Percentiles rank a stretch among this genome's conserved stretches.
Evolutionary conservation across 2,113 vertebrate species (phyloP).

Genomic region (Odocoileus virginianus): DNA sequence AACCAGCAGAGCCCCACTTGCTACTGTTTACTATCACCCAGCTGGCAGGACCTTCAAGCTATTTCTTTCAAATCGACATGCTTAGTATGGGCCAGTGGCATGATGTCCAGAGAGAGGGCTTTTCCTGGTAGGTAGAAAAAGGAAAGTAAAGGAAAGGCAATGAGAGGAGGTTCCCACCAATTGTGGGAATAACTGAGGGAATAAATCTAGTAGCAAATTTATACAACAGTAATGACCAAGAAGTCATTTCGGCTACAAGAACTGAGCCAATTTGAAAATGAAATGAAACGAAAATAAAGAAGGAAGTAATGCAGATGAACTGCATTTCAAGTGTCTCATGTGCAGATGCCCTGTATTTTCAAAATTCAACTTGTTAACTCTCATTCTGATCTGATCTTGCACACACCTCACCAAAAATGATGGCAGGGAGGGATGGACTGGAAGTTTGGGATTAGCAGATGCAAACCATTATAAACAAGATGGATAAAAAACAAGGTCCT

Average conservation of each 20-base stretch:
- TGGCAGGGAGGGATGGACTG: background rate
- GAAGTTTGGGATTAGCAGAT: background rate
- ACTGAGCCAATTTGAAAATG: background rate
- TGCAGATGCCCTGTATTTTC: background rate
- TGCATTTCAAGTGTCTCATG: background rate
- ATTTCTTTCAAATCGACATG: background rate
- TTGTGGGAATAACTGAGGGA: background rate
- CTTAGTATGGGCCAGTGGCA: background rate
- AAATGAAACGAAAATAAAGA: background rate
- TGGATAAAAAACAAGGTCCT: background rate
- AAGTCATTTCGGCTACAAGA: background rate
- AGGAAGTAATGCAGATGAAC: background rate
- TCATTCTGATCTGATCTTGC: background rate
- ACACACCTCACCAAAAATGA: background rate
- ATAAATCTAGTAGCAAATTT: background rate
- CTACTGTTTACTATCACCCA: background rate
- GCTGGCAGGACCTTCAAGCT: background rate
- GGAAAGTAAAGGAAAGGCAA: background rate
- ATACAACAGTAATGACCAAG: background rate
- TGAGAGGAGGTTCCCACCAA: background rate
- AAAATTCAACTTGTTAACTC: background rate
- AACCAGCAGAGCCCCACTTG: slow-evolving; percentile 49
- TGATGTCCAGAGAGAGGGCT: background rate
- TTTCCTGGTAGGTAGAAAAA: background rate
- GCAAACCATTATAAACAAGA: background rate